Evolutionary conservation across 1,140 invertebrate species (phyloP).

Genomic region (Matsumurasca onukii): DNA sequence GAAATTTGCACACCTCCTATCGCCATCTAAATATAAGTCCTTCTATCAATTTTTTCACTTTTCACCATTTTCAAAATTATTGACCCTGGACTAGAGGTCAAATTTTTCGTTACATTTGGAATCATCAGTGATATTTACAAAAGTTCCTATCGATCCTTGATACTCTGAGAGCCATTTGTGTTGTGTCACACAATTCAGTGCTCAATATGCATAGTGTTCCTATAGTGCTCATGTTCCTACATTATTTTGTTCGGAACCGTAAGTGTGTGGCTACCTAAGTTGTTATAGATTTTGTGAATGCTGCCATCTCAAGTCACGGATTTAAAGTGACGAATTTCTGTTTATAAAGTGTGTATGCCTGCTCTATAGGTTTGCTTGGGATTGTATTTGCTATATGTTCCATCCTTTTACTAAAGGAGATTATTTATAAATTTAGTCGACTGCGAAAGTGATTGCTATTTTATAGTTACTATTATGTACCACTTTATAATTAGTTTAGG

Average conservation of each 20-base stretch:
- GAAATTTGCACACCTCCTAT: too few species aligned
- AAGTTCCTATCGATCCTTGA: slow-evolving; percentile 43
- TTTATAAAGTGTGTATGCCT: slow-evolving; percentile 2
- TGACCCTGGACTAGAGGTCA: too few species aligned
- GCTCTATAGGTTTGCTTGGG: slow-evolving; percentile 11
- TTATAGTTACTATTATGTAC: not conserved
- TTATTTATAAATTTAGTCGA: not conserved
- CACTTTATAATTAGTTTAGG: slow-evolving; percentile 21
- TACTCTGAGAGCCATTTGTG: slow-evolving; percentile 40
- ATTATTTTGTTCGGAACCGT: too few species aligned
- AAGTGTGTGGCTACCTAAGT: too few species aligned
- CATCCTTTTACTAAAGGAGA: not conserved
- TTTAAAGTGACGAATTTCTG: not conserved
- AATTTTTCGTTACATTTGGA: slow-evolving; percentile 36
- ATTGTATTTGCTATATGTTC: slow-evolving; percentile 4
- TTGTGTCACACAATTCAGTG: slow-evolving; percentile 33
- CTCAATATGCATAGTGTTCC: slow-evolving; percentile 32
- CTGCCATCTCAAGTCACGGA: too few species aligned
- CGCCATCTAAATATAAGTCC: too few species aligned
- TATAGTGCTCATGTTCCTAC: too few species aligned
- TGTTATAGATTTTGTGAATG: too few species aligned
- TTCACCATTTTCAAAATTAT: too few species aligned
- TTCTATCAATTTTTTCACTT: too few species aligned
- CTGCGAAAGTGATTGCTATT: slow-evolving; percentile 13
- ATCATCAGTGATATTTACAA: slow-evolving; percentile 42